Conservation (phyloP, 2,113 vertebrate species). For the Oryzias curvinotus region DNA sequence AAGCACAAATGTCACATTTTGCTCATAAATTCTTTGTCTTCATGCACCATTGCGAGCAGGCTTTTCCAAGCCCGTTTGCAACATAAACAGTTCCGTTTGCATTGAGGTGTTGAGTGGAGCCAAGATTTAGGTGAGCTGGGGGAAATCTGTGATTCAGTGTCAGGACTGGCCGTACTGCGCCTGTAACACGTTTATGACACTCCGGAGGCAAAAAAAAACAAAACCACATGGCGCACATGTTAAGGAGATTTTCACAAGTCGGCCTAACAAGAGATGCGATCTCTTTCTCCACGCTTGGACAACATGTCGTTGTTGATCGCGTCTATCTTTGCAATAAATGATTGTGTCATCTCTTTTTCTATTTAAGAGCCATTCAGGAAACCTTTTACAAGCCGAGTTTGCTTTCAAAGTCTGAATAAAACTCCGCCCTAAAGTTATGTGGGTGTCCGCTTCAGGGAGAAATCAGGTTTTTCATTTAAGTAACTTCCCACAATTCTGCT, state of each 20-base stretch:
- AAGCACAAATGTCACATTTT: conserved; percentile 15
- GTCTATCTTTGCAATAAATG: conserved; percentile 49
- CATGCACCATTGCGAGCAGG: conserved; percentile 28
- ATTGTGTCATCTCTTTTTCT: conserved; percentile 59
- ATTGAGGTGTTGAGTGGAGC: conserved; percentile 65
- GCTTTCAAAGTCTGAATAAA: too few species aligned
- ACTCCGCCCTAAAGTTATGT: too few species aligned
- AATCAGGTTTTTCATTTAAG: too few species aligned
- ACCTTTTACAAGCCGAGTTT: too few species aligned
- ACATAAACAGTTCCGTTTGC: conserved; percentile 68
- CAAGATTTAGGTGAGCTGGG: conserved; percentile 65
- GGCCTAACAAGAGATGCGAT: conserved; percentile 44
- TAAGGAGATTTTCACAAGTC: conserved; percentile 47
- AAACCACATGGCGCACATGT: conserved; percentile 64
- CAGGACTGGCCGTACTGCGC: conserved; percentile 53
- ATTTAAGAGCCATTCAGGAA: too few species aligned
- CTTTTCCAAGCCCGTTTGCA: conserved; percentile 49
- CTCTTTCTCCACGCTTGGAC: conserved; percentile 57
- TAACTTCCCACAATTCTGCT: too few species aligned
- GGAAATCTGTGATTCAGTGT: conserved; percentile 63
- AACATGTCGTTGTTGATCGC: conserved; percentile 48
- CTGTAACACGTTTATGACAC: conserved; percentile 62
- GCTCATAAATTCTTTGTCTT: conserved; percentile 55
- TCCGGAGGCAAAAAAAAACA: conserved; percentile 36
- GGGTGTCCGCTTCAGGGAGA: too few species aligned